Base-by-base conservation (phyloP, 1,140 invertebrate genomes). In the Bradysia coprophila region DNA sequence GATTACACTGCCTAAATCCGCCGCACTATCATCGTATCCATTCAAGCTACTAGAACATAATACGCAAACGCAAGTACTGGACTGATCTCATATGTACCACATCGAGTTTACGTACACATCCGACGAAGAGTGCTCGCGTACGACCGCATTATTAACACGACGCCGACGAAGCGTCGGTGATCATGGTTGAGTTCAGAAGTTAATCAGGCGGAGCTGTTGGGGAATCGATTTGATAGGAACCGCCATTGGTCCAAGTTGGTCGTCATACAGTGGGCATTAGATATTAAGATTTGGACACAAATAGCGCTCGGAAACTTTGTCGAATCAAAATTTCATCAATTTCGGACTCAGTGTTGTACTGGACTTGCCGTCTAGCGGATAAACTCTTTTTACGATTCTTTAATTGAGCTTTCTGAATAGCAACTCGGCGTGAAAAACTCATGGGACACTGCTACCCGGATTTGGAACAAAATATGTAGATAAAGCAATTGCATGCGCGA, bases 291-390 rank as follows among this genome's bases (percentile, higher is more conserved):
- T 83, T 83, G 0, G 66, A n/a, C n/a, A n/a, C n/a, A 65, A 45
- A 87, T 89, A 57, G 57, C 72, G 1, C 78, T 71, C 32, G 73
- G 75, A 49, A 70, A 91, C 42, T 93, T 94, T 51, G 93, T 89
- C 0, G n/a, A n/a, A n/a, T n/a, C n/a, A n/a, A n/a, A n/a, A n/a
- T n/a, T n/a, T n/a, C n/a, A n/a, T n/a, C n/a, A n/a, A n/a, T n/a
- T n/a, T n/a, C n/a, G n/a, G n/a, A n/a, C n/a, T n/a, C n/a, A n/a
- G n/a, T n/a, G n/a, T n/a, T n/a, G n/a, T n/a, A n/a, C n/a, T n/a
- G 89, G 90, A 0, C 91, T 91, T 1, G 80, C 96, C 1, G 91
- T 89, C n/a, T n/a, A n/a, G n/a, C n/a, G n/a, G n/a, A n/a, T n/a
- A n/a, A n/a, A n/a, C n/a, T n/a, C n/a, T n/a, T n/a, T n/a, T n/a